These are phyloP conservation scores for Cerceris ruficornis DNA, from an alignment of 2,888 invertebrate species.

Conservation along the genomic window DNA sequence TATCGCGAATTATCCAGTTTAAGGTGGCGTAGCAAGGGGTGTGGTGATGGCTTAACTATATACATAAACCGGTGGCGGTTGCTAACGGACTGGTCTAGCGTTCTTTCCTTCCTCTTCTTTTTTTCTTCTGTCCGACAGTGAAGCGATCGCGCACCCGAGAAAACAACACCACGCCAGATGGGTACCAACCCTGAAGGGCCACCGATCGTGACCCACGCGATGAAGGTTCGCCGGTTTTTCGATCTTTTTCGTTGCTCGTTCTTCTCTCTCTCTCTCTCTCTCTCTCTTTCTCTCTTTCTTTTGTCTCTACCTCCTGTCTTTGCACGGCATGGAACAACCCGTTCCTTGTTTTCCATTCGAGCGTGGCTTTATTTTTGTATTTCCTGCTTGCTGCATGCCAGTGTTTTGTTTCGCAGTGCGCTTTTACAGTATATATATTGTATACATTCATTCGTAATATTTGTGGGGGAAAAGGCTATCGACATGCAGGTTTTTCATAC, in stretches of 20 bases:
- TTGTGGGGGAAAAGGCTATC: no score
- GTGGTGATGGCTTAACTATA: slow-evolving; percentile 59
- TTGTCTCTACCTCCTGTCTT: not conserved
- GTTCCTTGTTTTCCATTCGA: not conserved
- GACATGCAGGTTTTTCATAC: no score
- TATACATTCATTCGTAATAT: no score
- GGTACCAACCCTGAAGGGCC: slow-evolving; percentile 80
- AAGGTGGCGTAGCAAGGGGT: slow-evolving; percentile 58
- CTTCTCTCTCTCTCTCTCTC: slow-evolving; percentile 9
- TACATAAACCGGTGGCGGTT: slow-evolving; percentile 56
- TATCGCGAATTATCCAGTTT: slow-evolving; percentile 50
- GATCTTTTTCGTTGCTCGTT: slow-evolving; percentile 26
- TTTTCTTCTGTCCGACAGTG: slow-evolving; percentile 83
- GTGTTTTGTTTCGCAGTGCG: not conserved
- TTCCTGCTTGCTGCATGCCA: not conserved
- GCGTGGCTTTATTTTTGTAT: slow-evolving; percentile 9
- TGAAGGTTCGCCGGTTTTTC: slow-evolving; percentile 75
- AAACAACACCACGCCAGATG: slow-evolving; percentile 80
- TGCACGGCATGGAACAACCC: slow-evolving; percentile 10
- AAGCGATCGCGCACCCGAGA: slow-evolving; percentile 91
- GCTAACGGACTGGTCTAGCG: slow-evolving; percentile 70
- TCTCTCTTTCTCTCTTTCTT: slow-evolving; percentile 13
- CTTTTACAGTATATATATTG: no score
- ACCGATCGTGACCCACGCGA: slow-evolving; percentile 72
- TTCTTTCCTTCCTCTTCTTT: slow-evolving; percentile 74